Base-by-base conservation (phyloP, 2,113 vertebrate species). In the Platysteira castanea region DNA sequence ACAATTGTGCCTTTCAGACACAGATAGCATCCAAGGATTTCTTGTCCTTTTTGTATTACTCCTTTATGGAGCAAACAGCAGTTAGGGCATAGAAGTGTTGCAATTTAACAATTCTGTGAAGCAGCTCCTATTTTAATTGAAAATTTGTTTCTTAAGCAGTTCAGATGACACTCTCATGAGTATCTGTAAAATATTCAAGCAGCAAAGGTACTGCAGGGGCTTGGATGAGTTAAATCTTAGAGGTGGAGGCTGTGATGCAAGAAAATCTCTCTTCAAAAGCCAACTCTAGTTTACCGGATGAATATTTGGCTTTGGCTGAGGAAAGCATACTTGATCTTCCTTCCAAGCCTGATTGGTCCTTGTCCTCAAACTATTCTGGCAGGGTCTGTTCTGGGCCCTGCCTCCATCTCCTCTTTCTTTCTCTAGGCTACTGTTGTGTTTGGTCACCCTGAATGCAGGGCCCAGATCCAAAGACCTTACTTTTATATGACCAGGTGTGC, bases 331-430 rank as follows among this genome's bases (percentile, higher is more conserved):
- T 97, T 97, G 84, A 82, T 94, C 68, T 27, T 89, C 4, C 49
- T 89, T 89, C 76, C 74, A 94, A 81, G n/a, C 28, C 64, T 69
- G 53, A 28, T 57, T 79, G 46, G 31, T 91, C 1, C 39, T 96
- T 95, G 75, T 94, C 71, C 84, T 92, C n/a, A 57, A 93, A 76
- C 56, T 92, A 17, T 95, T 86, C 75, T 95, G 95, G 84, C 87
- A 93, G 35, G 9, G 15, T 88, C 22, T 11, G 0, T 81, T 87
- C 42, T 89, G 59, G 39, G 13, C 28, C 26, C 39, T 89, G 78
- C 75, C 35, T 80, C 49, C 57, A 49, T 73, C 65, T 95, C 22
- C 26, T 77, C 22, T 84, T 94, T 65, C 41, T 83, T 79, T 90
- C 37, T 59, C n/a, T 76, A 44, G 65, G 30, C 60, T 85, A 63